Evolutionary conservation across 2,113 vertebrate genomes (phyloP), one percentile per base, ranked within the genome.

Genomic region (Sitta europaea): DNA sequence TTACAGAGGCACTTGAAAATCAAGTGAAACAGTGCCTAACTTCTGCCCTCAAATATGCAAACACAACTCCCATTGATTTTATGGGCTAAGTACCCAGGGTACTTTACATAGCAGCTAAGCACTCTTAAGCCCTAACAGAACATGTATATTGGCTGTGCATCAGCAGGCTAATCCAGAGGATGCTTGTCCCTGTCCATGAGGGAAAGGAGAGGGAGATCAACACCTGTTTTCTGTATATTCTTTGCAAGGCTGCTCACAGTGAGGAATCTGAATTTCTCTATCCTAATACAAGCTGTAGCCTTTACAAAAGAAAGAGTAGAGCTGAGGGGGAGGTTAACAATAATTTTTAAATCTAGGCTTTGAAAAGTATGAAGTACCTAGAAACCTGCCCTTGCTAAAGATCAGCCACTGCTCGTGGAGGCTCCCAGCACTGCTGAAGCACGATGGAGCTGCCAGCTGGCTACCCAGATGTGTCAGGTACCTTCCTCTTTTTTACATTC

Each of bases 41-140:
- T 95, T 82, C 71, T 92, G 63, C 43, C 63, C 59, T 90, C 40
- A 63, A 79, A 71, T 40, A 31, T 80, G 48, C 82, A 92, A 76
- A 88, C 28, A 79, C 78, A 71, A 53, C n/a, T 80, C 51, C 24
- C 51, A 83, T 48, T 63, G 92, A 92, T 90, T 93, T 94, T 95
- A 90, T 73, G 59, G 63, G 67, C 67, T 93, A 93, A 95, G 93
- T 93, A 90, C 79, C 73, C 78, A 36, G 86, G 63, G 74, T 92
- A 92, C 80, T 95, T 92, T 88, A 90, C 93, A 94, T 92, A 90
- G 93, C 88, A 88, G 90, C 79, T 90, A 97, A 95, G 57, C 14
- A 82, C 88, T 43, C 85, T 88, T 96, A 96, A 92, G 71, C 85
- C 85, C 78, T 86, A 88, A 74, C 71, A 92, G 90, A 73, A 92